Base-by-base conservation (phyloP, 1,140 invertebrate species). In the Brachystomella parvula region DNA sequence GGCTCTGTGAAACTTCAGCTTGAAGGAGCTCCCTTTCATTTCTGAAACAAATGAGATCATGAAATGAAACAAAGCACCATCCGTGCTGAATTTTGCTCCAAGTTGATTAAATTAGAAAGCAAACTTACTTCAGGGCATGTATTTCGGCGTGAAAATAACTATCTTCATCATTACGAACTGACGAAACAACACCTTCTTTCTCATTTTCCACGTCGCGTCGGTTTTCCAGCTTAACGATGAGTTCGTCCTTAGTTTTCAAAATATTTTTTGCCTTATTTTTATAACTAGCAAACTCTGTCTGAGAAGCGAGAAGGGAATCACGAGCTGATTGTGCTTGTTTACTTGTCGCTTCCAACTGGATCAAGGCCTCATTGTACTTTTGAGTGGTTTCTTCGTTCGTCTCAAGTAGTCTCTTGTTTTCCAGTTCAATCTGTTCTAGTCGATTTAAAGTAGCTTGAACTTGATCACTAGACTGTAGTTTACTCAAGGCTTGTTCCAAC, bases 191-290 rank as follows among this genome's bases (percentile, higher is more conserved):
- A n/a, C 12, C 32, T 61, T 26, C 63, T 2, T 56, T 12, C 31
- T 31, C 19, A 32, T 60, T 33, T 39, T 59, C 57, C 31, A 26
- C 31, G 26, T 30, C 2, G 33, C 21, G 35, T 60, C 58, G 58
- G 2, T 63, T 56, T 56, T 72, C 65, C 28, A 72, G 28, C 2
- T 56, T 61, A 15, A 64, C 58, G 47, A 73, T 73, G 1, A 73
- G 61, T n/a, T 70, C 68, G 59, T 73, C 71, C 47, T 73, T 73
- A 26, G 26, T 64, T n/a, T 62, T 63, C 21, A 73, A 56, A 62
- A 73, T 73, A 2, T 53, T 33, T 64, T 73, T 73, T 2, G 71
- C 71, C 35, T 73, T 73, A 35, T 73, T 68, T 61, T 73, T 73
- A 33, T 73, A 73, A 1, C 24, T 32, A 26, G 47, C 9, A 57